phyloP scores from a whole-genome alignment of 2,888 invertebrate genomes.

The Hypolimnas misippus region DNA sequence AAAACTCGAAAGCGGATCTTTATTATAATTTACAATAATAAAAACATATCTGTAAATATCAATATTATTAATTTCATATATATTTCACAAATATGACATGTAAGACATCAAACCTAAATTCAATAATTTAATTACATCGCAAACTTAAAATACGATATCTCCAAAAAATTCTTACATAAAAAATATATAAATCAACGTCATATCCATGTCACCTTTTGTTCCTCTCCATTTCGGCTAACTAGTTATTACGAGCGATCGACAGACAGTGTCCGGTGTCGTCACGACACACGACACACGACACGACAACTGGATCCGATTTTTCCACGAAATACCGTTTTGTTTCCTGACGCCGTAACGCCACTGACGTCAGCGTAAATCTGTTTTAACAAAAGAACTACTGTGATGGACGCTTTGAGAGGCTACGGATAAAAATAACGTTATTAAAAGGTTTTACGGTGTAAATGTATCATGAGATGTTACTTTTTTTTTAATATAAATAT shows the following conservation, averaged over 20 bases:
- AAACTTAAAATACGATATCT: too few relatives aligned
- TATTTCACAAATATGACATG: too few relatives aligned
- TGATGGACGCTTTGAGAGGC: neutral
- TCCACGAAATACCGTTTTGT: conserved; percentile 32
- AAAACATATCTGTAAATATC: too few relatives aligned
- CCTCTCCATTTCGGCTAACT: conserved; percentile 52
- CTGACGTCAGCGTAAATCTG: neutral
- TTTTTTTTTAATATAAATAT: too few relatives aligned
- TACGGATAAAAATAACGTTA: neutral
- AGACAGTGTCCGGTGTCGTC: conserved; percentile 43
- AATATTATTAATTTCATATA: too few relatives aligned
- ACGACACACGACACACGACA: conserved; percentile 41
- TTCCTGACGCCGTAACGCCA: neutral
- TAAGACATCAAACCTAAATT: too few relatives aligned
- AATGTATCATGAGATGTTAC: too few relatives aligned
- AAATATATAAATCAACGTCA: neutral
- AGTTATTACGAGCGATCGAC: conserved; percentile 48
- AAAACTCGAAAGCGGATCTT: too few relatives aligned
- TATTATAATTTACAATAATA: too few relatives aligned
- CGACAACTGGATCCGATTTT: conserved; percentile 35
- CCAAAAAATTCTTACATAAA: too few relatives aligned
- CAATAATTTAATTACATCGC: too few relatives aligned
- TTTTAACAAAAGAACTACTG: neutral
- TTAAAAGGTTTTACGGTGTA: neutral
- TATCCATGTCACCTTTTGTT: conserved; percentile 37